A percentile compares a stretch with the other conserved stretches of the same genome.
Evolutionary conservation across 2,888 invertebrate species (phyloP).

Genomic region (Rhimphoctona megacephalus): DNA sequence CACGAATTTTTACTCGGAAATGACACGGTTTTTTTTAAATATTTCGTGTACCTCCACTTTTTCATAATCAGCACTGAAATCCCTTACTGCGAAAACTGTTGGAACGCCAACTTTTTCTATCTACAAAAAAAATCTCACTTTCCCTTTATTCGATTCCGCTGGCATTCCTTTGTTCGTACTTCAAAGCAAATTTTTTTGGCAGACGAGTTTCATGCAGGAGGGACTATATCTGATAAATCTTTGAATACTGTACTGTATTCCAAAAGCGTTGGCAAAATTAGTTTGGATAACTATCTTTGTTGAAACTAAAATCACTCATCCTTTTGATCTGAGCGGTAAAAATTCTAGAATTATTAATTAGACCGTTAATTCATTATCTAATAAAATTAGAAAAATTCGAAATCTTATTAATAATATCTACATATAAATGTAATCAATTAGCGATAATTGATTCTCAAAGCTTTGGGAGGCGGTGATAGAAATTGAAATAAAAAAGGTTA

Average conservation of each 20-base stretch:
- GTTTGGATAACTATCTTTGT: no score
- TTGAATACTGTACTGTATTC: constrained; percentile 31
- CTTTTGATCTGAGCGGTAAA: no score
- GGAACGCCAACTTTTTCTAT: background rate
- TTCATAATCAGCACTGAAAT: no score
- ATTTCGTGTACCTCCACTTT: background rate
- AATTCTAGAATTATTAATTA: no score
- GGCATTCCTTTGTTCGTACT: constrained; percentile 36
- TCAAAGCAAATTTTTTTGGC: constrained; percentile 26
- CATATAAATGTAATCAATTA: background rate
- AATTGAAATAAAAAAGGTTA: background rate
- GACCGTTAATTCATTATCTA: no score
- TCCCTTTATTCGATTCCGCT: background rate
- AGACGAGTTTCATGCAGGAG: constrained; percentile 16
- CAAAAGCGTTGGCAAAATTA: background rate
- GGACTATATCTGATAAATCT: background rate
- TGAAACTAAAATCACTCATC: no score
- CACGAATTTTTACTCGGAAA: constrained; percentile 61
- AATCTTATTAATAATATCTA: background rate
- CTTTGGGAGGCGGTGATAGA: background rate
- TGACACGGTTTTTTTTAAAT: constrained; percentile 54
- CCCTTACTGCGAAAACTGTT: no score
- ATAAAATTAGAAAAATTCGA: no score
- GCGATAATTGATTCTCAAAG: background rate
- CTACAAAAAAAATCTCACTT: background rate